Base-by-base conservation (phyloP, 2,797 vertebrate genomes). In the Columba guinea region DNA sequence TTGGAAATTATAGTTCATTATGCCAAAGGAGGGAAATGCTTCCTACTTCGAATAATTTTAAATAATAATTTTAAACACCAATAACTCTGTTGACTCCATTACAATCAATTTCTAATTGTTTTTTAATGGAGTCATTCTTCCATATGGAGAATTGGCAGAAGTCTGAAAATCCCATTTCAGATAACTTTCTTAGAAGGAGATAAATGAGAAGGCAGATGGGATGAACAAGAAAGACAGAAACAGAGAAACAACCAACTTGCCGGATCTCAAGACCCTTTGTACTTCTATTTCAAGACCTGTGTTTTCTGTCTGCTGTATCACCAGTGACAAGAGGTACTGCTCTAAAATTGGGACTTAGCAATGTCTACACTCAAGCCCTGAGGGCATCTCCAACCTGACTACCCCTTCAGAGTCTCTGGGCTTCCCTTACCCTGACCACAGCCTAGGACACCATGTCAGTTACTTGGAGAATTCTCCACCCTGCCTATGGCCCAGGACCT, bases 381-480 rank as follows among this genome's bases (percentile, higher is more conserved):
- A 79, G 14, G 35, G 11, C 23, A 48, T 1, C 21, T 65, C 28
- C 34, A 82, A 23, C 8, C 7, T 52, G 5, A 41, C 32, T 37
- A 9, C 44, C 4, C 35, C 27, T 63, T 19, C 8, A 34, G 69
- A 30, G 11, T 63, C 23, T 18, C 24, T 19, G 9, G 13, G 24
- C 5, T 5, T 87, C 7, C 10, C 12, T 9, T 5, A 60, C 13
- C 3, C 30, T 80, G 5, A 21, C 11, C 10, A 48, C 6, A 49
- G 18, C 21, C 24, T 3, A 62, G 32, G 20, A 44, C 1, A 0
- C 5, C 4, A 4, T 75, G 70, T 71, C 0, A 1, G 8, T 1
- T 3, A 8, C 4, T 10, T 74, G 27, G 32, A 62, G 1, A 6
- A 65, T 5, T 14, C 11, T 3, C 5, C 4, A n/a, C 20, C 24